Base-by-base conservation (phyloP, 2,888 invertebrate species). In the Octonoba sinensis region DNA sequence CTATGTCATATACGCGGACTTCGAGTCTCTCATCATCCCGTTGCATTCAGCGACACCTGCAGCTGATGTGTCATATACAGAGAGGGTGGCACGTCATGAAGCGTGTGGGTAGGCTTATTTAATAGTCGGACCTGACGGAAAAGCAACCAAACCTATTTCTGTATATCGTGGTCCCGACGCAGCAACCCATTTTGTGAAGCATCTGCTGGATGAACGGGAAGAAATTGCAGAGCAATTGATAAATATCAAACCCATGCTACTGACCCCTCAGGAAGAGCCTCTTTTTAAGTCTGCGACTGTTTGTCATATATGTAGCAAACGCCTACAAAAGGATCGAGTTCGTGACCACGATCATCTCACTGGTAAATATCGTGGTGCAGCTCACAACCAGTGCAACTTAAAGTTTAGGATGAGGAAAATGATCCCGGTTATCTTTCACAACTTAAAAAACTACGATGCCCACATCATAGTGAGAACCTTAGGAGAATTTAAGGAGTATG, bases 51-150 rank as follows among this genome's bases (percentile, higher is more conserved):
- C 22, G 12, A 1, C 3, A 8, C 13, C 18, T 24, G 24, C 20
- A 13, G 11, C 1, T 60, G 27, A 6, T 13, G 6, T 1, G 1
- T n/a, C 22, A 1, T 62, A n/a, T 18, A 67, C 36, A 0, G 16
- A 54, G 16, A 54, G 54, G n/a, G 13, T 67, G 0, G 27, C 16
- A 1, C 1, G 11, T 1, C 67, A 67, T 36, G 18, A 54, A 27
- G 27, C 67, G 0, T 67, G 67, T 56, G 67, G 67, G 4, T 67
- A 67, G 24, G 67, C 67, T 1, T 67, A 67, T 49, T 1, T 67
- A 3, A 51, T 67, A 0, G 36, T 67, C 2, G 67, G 56, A 1
- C 56, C 54, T 0, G 15, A 67, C 18, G 67, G 67, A 16, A 56
- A 67, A 12, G 27, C 27, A 18, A 3, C n/a, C 11, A 67, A 67